Evolutionary conservation across 2,113 vertebrate species (phyloP).

Genomic region (Serilophus lunatus): DNA sequence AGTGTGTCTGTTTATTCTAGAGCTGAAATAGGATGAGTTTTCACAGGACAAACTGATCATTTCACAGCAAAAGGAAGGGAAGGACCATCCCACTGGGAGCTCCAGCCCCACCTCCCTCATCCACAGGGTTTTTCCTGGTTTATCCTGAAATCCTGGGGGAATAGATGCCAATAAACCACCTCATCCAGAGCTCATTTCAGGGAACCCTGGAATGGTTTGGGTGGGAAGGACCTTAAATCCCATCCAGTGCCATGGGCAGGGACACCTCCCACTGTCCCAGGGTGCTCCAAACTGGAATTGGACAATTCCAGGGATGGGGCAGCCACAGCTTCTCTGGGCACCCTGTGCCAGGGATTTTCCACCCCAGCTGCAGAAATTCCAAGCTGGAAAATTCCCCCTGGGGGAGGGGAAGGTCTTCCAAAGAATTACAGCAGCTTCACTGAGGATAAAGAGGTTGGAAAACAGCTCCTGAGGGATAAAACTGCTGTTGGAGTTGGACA

Average conservation of each 20-base stretch:
- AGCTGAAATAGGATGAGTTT: accelerated
- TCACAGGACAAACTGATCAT: accelerated
- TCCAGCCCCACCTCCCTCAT: neutral
- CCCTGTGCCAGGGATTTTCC: neutral
- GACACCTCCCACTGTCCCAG: neutral
- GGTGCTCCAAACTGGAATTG: neutral
- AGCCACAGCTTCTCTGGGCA: neutral
- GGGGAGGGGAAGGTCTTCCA: neutral
- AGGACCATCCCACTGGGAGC: accelerated
- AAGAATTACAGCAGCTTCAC: neutral
- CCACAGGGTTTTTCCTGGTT: neutral
- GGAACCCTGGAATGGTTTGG: neutral
- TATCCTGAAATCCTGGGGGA: neutral
- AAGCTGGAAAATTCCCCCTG: neutral
- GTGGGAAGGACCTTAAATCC: neutral
- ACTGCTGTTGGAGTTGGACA: neutral
- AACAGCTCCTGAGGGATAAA: neutral
- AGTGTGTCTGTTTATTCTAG: neutral
- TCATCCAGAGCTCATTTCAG: accelerated
- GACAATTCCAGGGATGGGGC: neutral
- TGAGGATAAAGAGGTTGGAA: neutral
- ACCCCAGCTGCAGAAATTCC: neutral
- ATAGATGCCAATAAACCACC: neutral
- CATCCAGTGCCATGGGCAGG: neutral
- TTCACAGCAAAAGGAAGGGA: neutral